These are phyloP conservation scores for Noctua janthina DNA, from an alignment of 2,888 invertebrate species.

Conservation along the genomic window DNA sequence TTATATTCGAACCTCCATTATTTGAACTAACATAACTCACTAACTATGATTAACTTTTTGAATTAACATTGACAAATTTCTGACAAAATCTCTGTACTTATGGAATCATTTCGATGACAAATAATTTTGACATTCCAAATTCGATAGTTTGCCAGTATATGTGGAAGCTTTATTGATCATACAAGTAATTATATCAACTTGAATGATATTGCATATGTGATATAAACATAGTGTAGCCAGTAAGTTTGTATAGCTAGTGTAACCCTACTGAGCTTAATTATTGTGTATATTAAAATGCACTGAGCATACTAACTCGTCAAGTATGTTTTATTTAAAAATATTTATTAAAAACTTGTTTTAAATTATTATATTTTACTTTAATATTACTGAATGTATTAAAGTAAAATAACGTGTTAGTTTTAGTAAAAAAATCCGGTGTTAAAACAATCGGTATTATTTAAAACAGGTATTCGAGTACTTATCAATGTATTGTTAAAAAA, in stretches of 20 bases:
- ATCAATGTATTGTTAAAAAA: conserved; percentile 63
- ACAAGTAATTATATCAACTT: conserved; percentile 81
- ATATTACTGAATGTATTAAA: conserved; percentile 72
- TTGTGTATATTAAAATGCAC: conserved; percentile 75
- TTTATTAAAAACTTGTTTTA: conserved; percentile 82
- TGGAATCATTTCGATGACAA: conserved; percentile 50
- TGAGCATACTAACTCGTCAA: conserved; percentile 76
- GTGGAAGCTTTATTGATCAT: conserved; percentile 82
- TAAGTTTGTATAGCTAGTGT: conserved; percentile 79
- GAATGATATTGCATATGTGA: conserved; percentile 89
- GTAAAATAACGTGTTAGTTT: conserved; percentile 78
- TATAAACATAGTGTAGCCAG: conserved; percentile 84
- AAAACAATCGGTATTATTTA: conserved; percentile 77
- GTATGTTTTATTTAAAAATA: conserved; percentile 76
- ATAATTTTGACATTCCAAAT: conserved; percentile 76
- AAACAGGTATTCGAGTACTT: conserved; percentile 74
- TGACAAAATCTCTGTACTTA: conserved; percentile 60
- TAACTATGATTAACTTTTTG: conserved; percentile 36
- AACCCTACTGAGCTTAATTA: conserved; percentile 72
- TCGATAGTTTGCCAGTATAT: conserved; percentile 79
- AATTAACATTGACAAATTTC: conserved; percentile 61
- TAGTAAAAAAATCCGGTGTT: conserved; percentile 79
- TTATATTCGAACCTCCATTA: conserved; percentile 35
- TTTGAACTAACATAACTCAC: conserved; percentile 42
- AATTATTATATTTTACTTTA: conserved; percentile 80